phyloP scores from a whole-genome alignment of 2,888 invertebrate genomes.

The Melanchra persicariae region DNA sequence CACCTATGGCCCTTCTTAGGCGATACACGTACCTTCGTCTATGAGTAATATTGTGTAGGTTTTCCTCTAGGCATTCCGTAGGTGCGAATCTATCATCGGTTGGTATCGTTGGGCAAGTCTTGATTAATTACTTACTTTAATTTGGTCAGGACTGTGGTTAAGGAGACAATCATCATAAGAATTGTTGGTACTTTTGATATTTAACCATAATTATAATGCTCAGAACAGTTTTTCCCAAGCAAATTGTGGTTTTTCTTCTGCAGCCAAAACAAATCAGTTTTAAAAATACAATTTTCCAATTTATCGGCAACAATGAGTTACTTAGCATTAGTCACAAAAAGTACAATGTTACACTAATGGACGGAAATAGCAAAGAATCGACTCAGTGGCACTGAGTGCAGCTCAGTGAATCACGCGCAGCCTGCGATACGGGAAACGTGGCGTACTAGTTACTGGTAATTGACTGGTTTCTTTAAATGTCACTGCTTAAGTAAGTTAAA shows the following conservation, averaged over 20 bases:
- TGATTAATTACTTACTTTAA: neutral
- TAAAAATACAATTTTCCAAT: constrained; percentile 36
- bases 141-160: neutral
- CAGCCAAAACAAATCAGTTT: constrained; percentile 22
- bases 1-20: constrained; percentile 48
- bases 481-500: constrained; percentile 43
- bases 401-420: constrained; percentile 60
- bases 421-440: constrained; percentile 39
- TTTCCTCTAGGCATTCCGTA: constrained; percentile 8
- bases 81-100: neutral
- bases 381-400: constrained; percentile 50
- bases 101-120: neutral
- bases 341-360: constrained; percentile 51
- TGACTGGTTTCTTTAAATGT: constrained; percentile 50
- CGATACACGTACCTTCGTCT: constrained; percentile 10
- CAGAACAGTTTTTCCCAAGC: neutral
- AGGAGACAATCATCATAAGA: neutral
- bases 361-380: constrained; percentile 64
- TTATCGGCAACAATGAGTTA: constrained; percentile 46
- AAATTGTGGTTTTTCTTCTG: constrained; percentile 3
- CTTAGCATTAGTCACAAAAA: constrained; percentile 64
- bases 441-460: constrained; percentile 47
- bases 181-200: neutral
- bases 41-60: constrained; percentile 17
- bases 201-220: neutral